Evolutionary conservation across 2,888 invertebrate genomes (phyloP).

Genomic region (Ypsolopha sequella): DNA sequence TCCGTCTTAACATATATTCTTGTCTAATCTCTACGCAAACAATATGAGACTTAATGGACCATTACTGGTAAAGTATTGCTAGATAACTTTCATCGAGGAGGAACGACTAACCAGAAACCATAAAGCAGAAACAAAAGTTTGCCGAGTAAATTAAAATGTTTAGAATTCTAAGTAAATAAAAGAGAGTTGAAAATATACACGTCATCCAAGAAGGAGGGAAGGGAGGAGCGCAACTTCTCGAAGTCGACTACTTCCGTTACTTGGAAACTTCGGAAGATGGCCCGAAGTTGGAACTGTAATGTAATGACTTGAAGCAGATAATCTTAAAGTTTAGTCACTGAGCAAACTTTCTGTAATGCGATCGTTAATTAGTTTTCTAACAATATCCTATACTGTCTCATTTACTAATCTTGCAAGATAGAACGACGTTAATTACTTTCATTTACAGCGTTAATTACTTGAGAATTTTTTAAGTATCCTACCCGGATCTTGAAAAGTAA

Average conservation of each 20-base stretch:
- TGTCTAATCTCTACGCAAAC: background rate
- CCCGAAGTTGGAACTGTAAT: conserved; percentile 30
- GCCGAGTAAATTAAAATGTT: too few relatives aligned
- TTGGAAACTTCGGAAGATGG: conserved; percentile 19
- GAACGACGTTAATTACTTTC: background rate
- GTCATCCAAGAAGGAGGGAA: conserved; percentile 1
- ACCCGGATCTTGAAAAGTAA: too few relatives aligned
- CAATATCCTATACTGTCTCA: conserved; percentile 6
- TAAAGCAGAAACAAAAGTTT: too few relatives aligned
- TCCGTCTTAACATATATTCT: too few relatives aligned
- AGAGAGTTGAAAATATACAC: conserved; percentile 23
- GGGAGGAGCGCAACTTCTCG: background rate
- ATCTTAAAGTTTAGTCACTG: conserved; percentile 48
- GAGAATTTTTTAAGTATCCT: too few relatives aligned
- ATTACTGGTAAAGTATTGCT: conserved; percentile 5
- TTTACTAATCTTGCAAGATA: background rate
- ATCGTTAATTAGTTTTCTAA: conserved; percentile 39
- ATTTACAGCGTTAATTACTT: too few relatives aligned
- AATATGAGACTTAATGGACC: conserved; percentile 14
- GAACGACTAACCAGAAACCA: too few relatives aligned
- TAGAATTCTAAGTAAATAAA: too few relatives aligned
- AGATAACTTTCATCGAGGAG: too few relatives aligned
- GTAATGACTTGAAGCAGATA: conserved; percentile 49
- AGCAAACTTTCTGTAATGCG: conserved; percentile 38
- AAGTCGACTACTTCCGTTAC: conserved; percentile 35